Percentiles rank a stretch among this genome's conserved stretches.
phyloP scores from a whole-genome alignment of 1,140 invertebrate genomes.

The Magallana angulata region DNA sequence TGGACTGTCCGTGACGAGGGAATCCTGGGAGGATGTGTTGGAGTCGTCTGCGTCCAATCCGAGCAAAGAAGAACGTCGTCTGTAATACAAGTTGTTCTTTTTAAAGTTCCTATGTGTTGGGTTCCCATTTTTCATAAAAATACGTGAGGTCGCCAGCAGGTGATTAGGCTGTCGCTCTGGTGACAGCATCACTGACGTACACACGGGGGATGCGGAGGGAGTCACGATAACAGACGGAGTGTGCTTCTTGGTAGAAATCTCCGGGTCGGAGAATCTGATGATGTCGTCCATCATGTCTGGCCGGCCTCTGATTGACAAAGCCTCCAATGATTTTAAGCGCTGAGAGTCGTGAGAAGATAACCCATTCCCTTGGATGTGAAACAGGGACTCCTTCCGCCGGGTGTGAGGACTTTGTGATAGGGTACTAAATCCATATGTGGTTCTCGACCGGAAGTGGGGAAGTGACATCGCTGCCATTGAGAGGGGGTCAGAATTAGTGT shows the following conservation, averaged over 20 bases:
- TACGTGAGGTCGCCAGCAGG: slow-evolving; percentile 16
- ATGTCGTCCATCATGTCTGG: slow-evolving; percentile 32
- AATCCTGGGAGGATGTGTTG: slow-evolving; percentile 29
- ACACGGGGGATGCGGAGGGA: neutral
- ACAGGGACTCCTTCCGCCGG: slow-evolving; percentile 69
- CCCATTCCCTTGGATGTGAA: slow-evolving; percentile 56
- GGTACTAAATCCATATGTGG: slow-evolving; percentile 69
- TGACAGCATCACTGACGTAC: neutral
- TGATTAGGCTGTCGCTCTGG: slow-evolving; percentile 6
- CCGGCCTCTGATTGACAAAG: slow-evolving; percentile 46
- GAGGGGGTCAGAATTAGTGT: slow-evolving; percentile 67
- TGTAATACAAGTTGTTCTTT: slow-evolving; percentile 64
- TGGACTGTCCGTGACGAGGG: slow-evolving; percentile 12
- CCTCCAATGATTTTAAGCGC: slow-evolving; percentile 48
- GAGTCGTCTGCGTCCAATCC: slow-evolving; percentile 43
- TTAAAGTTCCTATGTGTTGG: neutral
- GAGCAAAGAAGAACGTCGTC: slow-evolving; percentile 70
- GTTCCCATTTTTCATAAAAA: slow-evolving; percentile 4
- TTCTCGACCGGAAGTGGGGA: slow-evolving; percentile 66
- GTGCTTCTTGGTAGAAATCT: neutral
- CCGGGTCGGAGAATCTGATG: neutral
- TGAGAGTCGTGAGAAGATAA: slow-evolving; percentile 36
- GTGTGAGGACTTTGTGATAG: slow-evolving; percentile 70
- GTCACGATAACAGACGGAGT: slow-evolving; percentile 62
- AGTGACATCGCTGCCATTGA: slow-evolving; percentile 67